Evolutionary conservation across 2,797 vertebrate genomes (phyloP), one percentile per base, ranked within the genome.

Genomic region (Melanotaenia boesemani): DNA sequence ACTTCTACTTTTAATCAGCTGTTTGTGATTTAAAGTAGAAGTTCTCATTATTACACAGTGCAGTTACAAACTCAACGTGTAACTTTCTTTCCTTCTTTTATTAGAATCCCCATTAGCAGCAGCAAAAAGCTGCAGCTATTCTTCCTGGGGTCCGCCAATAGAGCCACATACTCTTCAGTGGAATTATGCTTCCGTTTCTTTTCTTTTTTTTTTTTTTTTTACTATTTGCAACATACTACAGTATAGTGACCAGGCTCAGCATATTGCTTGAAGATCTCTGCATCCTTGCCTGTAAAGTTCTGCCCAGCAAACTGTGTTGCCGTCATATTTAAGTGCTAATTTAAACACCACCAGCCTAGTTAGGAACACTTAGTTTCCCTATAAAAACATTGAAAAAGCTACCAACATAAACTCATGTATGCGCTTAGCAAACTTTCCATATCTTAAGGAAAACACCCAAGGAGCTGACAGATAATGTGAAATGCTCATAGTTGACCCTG

Each of bases 321-420:
- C 28, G 11, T 2, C 4, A 16, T 59, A 50, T 70, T 32, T 67
- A 54, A 61, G 54, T 18, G 26, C 52, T 63, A 1, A 24, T 72
- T 81, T 70, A 28, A 71, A 71, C 18, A 59, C 41, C 15, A 48
- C 6, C 24, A 52, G 41, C 60, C 76, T 77, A 57, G 57, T 68
- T 46, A 60, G 39, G 62, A 71, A 66, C 55, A 72, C 15, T 34
- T 54, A 16, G 50, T 57, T 39, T 75, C 37, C 56, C 44, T 16
- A 63, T 66, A 28, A 34, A 64, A 77, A 37, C 36, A 66, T 74
- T 57, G 18, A 57, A 81, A 16, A 67, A 39, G 70, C 52, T 79
- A 59, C 63, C 34, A 74, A 56, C 30, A 72, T 20, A 71, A 76
- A 77, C 77, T 55, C 39, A 48, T 71, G 66, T 48, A 28, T 67